phyloP scores from a whole-genome alignment of 2,113 vertebrate genomes.

The Vimba vimba region DNA sequence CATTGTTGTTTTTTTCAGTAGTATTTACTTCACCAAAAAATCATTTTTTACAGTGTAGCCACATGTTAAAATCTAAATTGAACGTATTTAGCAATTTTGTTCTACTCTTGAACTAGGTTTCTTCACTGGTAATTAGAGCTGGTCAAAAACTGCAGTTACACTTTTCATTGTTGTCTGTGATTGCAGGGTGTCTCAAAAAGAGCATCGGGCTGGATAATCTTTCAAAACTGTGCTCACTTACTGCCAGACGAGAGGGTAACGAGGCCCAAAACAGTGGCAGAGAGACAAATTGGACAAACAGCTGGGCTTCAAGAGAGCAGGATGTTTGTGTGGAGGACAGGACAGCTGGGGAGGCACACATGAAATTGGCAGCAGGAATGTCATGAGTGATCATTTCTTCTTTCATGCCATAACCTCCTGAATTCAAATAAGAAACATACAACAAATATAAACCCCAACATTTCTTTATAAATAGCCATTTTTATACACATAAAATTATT shows the following conservation, averaged over 20 bases:
- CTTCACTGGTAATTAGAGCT: not conserved
- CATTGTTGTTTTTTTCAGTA: too few relatives aligned
- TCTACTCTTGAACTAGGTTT: not conserved
- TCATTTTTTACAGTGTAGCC: too few relatives aligned
- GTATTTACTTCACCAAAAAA: too few relatives aligned
- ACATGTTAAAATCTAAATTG: not conserved
- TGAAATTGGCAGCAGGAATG: conserved; percentile 6
- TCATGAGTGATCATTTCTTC: not conserved
- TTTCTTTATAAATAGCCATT: not conserved
- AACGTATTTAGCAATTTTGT: not conserved
- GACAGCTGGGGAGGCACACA: conserved; percentile 2
- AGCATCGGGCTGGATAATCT: conserved; percentile 29
- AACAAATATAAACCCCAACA: too few relatives aligned
- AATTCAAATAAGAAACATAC: not conserved
- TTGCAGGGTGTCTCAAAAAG: not conserved
- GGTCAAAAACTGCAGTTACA: not conserved
- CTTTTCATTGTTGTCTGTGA: conserved; percentile 22
- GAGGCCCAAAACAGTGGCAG: conserved; percentile 33
- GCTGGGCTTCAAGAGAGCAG: conserved; percentile 18
- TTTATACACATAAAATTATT: not conserved
- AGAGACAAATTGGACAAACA: conserved; percentile 47
- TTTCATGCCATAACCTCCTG: not conserved
- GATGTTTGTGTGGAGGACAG: not conserved
- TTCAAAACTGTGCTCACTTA: conserved; percentile 17
- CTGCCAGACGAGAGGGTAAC: conserved; percentile 31